Percentiles rank a stretch among this genome's conserved stretches.
Evolutionary conservation across 1,140 invertebrate species (phyloP).

Genomic region (Medauroidea extradentata): DNA sequence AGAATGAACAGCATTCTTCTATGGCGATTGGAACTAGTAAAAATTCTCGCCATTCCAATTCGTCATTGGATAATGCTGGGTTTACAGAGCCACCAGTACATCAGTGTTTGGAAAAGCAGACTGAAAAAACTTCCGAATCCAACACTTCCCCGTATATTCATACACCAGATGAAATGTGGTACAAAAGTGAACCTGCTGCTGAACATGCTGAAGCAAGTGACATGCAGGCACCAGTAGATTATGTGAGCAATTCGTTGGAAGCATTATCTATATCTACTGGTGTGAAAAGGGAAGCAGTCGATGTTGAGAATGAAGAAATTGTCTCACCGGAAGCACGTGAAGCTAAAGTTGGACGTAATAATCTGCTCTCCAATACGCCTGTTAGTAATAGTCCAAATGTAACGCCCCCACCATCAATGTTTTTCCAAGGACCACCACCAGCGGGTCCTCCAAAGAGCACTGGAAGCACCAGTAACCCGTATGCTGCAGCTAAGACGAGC

Average conservation of each 20-base stretch:
- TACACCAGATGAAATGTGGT: too few species aligned
- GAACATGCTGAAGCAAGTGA: too few species aligned
- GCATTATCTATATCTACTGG: too few species aligned
- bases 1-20: conserved; percentile 8
- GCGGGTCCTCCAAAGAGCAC: not conserved
- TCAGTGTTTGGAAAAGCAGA: too few species aligned
- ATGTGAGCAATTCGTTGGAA: too few species aligned
- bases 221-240: too few species aligned
- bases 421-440: not conserved
- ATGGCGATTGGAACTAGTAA: conserved; percentile 1
- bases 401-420: not conserved
- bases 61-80: not conserved
- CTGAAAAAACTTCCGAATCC: too few species aligned
- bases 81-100: too few species aligned
- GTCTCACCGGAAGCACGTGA: conserved; percentile 22
- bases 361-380: conserved; percentile 17
- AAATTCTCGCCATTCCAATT: not conserved
- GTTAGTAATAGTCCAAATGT: not conserved
- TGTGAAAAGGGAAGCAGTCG: not conserved
- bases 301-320: conserved; percentile 29
- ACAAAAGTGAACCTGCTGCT: too few species aligned
- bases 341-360: conserved; percentile 5
- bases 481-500: conserved; percentile 5
- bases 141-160: not conserved
- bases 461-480: conserved; percentile 10